These are phyloP conservation scores for Bombus ignitus DNA, from an alignment of 1,140 invertebrate genomes.

Conservation along the genomic window DNA sequence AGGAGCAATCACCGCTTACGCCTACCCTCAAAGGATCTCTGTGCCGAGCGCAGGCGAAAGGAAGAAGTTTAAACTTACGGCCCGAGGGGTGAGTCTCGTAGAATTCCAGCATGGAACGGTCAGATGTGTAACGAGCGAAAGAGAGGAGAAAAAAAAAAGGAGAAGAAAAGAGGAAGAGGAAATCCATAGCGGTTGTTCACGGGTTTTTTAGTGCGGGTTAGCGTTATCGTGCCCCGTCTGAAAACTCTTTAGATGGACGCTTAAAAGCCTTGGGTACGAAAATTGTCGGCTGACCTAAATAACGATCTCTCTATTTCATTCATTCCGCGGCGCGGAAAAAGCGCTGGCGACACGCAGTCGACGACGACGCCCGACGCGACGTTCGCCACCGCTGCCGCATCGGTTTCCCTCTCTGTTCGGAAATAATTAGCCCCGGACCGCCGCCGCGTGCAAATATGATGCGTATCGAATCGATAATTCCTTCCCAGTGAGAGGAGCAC, in stretches of 20 bases:
- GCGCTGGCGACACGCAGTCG: conserved; percentile 25
- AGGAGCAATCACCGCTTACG: conserved; percentile 12
- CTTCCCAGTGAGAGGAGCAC: not conserved
- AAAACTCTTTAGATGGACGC: conserved; percentile 40
- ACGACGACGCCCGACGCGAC: not conserved
- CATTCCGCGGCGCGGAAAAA: conserved; percentile 35
- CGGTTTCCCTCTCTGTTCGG: conserved; percentile 18
- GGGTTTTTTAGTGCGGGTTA: conserved; percentile 22
- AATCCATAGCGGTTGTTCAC: not conserved
- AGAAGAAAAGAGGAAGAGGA: not conserved
- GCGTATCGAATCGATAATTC: conserved; percentile 58
- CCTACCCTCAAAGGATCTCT: not conserved
- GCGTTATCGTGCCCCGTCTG: conserved; percentile 18
- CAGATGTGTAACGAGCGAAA: not conserved
- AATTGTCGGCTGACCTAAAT: conserved; percentile 61
- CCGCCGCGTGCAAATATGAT: conserved; percentile 38
- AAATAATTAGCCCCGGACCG: conserved; percentile 44
- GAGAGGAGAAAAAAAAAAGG: not conserved
- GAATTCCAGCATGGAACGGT: not conserved
- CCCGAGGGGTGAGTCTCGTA: not conserved
- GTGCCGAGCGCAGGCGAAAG: not conserved
- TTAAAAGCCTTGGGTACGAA: conserved; percentile 56
- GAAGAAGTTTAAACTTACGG: not conserved
- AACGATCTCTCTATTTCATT: conserved; percentile 47
- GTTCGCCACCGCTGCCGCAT: not conserved